Base-by-base conservation (phyloP, 2,797 vertebrate genomes). In the Euthynnus affinis region DNA sequence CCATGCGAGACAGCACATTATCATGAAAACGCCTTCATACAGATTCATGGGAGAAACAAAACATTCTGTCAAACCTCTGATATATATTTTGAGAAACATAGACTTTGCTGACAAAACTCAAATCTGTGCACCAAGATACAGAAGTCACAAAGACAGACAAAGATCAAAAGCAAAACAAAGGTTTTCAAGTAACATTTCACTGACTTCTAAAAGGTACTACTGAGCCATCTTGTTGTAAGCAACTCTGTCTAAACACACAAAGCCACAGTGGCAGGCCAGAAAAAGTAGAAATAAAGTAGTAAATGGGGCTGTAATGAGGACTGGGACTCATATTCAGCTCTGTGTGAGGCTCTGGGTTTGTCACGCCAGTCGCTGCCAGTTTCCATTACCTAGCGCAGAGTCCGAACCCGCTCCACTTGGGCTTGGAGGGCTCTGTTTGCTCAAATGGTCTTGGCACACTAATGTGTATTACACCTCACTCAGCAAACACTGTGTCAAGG, bases 301-400 rank as follows among this genome's bases (percentile, higher is more conserved):
- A 82, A 85, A 81, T 65, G 69, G 42, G 40, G 20, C 67, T 40
- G 29, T 90, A 83, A 90, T 88, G 71, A 88, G 80, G 81, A 64
- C 70, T 32, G 29, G 15, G 77, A 75, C 82, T 89, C 64, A 78
- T 78, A 64, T 77, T 85, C 74, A 87, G 75, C 87, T 83, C 74
- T 27, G 83, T 74, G 82, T 80, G 88, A 74, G 85, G 72, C 78
- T 82, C 49, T 58, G 77, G 79, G 78, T 88, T 84, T 72, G 87
- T 88, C 77, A 76, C 12, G 37, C 74, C 12, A 69, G 70, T 74
- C 10, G 77, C 82, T 89, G 92, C 92, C 91, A 88, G 87, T 88
- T 92, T 91, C 89, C 91, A 91, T 92, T 89, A 91, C 90, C 72
- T 63, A 58, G 62, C 71, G 66, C 80, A 44, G 59, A 89, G 84